Percentiles rank a stretch among this genome's conserved stretches.
Conservation (phyloP, 2,888 invertebrate genomes). For the Margaritifera margaritifera region DNA sequence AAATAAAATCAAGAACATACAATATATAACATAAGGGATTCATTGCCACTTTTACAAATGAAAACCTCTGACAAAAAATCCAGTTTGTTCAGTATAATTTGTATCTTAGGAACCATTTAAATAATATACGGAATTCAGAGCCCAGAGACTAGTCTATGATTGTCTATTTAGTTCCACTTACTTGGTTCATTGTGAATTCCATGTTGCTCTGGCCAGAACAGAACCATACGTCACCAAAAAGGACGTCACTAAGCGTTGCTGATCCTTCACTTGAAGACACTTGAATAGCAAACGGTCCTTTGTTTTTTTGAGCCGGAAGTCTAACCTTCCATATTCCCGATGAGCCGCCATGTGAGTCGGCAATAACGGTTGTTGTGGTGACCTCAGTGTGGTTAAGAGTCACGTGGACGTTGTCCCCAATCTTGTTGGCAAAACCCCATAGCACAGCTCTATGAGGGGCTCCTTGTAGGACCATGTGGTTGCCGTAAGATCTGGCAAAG, state of each 20-base stretch:
- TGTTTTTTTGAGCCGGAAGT: slow-evolving; percentile 35
- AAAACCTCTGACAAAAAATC: no score
- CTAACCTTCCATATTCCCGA: slow-evolving; percentile 40
- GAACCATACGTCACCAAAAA: slow-evolving; percentile 71
- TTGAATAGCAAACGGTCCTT: slow-evolving; percentile 44
- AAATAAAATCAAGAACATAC: no score
- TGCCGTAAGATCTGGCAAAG: slow-evolving; percentile 23
- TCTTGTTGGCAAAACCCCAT: slow-evolving; percentile 27
- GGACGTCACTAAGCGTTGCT: slow-evolving; percentile 51
- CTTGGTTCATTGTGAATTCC: slow-evolving; percentile 52
- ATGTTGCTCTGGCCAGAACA: slow-evolving; percentile 71
- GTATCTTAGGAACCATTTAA: no score
- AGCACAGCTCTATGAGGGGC: slow-evolving; percentile 15
- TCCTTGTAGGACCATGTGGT: slow-evolving; percentile 39
- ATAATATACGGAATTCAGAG: no score
- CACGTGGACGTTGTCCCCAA: slow-evolving; percentile 16
- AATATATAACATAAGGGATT: no score
- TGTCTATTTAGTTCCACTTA: no score
- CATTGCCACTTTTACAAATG: no score
- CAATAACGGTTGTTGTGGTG: slow-evolving; percentile 1
- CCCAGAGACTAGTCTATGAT: no score
- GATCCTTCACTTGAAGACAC: slow-evolving; percentile 24
- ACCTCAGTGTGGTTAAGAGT: slow-evolving; percentile 7
- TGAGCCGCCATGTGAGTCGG: neutral
- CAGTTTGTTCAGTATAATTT: no score